These are phyloP conservation scores for Brachyalestes nurse DNA, from an alignment of 2,797 vertebrate species.

Conservation along the genomic window DNA sequence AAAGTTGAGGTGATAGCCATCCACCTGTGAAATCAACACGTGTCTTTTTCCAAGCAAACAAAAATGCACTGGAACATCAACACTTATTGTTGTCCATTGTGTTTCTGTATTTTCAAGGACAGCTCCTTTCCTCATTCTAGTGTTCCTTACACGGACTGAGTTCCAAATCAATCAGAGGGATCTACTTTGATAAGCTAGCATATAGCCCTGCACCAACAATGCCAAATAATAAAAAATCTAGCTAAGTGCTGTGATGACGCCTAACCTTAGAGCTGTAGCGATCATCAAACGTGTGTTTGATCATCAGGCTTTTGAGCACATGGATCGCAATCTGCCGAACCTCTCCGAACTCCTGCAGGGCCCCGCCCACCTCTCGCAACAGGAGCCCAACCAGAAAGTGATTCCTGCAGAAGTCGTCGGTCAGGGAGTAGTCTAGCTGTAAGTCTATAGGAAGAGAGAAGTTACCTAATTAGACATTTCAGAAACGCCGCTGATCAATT, in stretches of 20 bases:
- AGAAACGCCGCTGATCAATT: neutral
- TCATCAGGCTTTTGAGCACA: slow-evolving; percentile 94
- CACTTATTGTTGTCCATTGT: neutral
- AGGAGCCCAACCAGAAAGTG: slow-evolving; percentile 96
- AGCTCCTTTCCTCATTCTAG: too few relatives aligned
- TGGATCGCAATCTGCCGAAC: slow-evolving; percentile 90
- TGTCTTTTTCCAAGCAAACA: too few relatives aligned
- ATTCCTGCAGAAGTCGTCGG: slow-evolving; percentile 96
- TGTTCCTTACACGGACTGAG: neutral
- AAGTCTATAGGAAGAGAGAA: slow-evolving; percentile 79
- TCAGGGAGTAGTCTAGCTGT: slow-evolving; percentile 93
- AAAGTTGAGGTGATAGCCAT: neutral
- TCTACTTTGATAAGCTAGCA: too few relatives aligned
- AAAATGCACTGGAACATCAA: too few relatives aligned
- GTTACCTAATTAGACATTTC: neutral
- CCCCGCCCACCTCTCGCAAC: slow-evolving; percentile 90
- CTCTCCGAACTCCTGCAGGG: slow-evolving; percentile 91
- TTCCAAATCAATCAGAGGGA: neutral
- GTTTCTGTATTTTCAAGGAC: too few relatives aligned
- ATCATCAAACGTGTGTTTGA: slow-evolving; percentile 96
- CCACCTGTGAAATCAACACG: too few relatives aligned
- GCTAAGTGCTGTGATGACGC: neutral
- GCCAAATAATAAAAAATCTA: neutral
- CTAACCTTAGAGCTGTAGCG: slow-evolving; percentile 90
- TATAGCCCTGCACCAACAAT: neutral